Base-by-base conservation (phyloP, 2,797 vertebrate species). In the Lepus townsendii region DNA sequence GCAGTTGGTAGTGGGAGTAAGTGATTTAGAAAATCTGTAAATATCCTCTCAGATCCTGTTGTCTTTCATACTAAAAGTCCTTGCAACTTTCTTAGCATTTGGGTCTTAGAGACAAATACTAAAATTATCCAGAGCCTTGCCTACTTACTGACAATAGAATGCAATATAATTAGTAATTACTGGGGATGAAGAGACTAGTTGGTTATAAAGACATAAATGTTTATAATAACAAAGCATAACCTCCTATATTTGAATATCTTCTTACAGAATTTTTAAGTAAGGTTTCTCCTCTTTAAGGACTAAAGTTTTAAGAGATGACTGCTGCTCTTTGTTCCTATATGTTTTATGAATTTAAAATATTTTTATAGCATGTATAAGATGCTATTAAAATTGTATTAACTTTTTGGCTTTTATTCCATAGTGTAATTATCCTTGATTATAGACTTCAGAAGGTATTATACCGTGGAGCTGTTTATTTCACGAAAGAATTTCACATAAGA, bases 351-450 rank as follows among this genome's bases (percentile, higher is more conserved):
- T 94, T 62, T 94, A 3, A 22, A 91, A 84, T 97, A 66, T 97
- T 97, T 98, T 98, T 97, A 95, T 94, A 88, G 38, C 77, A 27
- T 90, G 26, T 96, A 17, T 97, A 96, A 97, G 91, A 94, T 84
- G 22, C 83, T 97, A 35, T 97, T 98, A 95, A 98, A 97, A 94
- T 91, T 68, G 63, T 83, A 94, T 93, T 96, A 97, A 91, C 96
- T 95, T 97, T 47, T 96, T 97, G 91, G 86, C 16, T 84, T 97
- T 97, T 97, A 93, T 97, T 97, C 79, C 79, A 0, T 96, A 73
- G 80, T 94, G 16, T 97, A 97, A 96, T 97, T 98, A 98, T 90
- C 88, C 24, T 96, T 97, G 95, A 97, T 95, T 98, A 94, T 13
- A 96, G 96, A 94, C 93, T 96, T 95, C 82, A 93, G 27, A 95